Evolutionary conservation across 1,140 invertebrate genomes (phyloP), one percentile per base, ranked within the genome.

Genomic region (Mactra quadrangularis): DNA sequence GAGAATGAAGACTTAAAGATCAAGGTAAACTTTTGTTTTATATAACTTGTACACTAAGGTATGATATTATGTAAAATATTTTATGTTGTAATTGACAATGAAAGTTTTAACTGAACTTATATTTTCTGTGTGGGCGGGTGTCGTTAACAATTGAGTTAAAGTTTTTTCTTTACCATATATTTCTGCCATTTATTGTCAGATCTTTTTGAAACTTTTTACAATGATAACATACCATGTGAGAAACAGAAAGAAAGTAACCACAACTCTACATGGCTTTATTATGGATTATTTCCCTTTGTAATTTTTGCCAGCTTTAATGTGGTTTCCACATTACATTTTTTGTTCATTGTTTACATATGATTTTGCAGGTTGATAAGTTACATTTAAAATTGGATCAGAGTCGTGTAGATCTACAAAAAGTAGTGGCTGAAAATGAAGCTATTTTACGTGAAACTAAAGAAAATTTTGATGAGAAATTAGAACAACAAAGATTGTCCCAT

Each of bases 1-100:
- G 91, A 92, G 83, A 92, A 92, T 82, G 87, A 91, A 35, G 41
- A 87, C 11, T 82, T 92, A 3, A 90, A 85, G 86, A 84, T 64
- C 19, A 89, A 89, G 85, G 91, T 91, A 86, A 76, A 19, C 11
- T n/a, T n/a, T n/a, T n/a, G n/a, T n/a, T n/a, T n/a, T n/a, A n/a
- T 3, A 17, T 62, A 55, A 47, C 1, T 41, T 70, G 19, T 33
- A 53, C 29, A 15, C 27, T 41, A 45, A 22, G 55, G 25, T 11
- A 59, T 19, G 25, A 27, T 19, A 59, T 59, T 19, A 15, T 27
- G 15, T 59, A 33, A 2, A 62, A 31, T 2, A 9, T n/a, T 25
- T 25, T 6, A 22, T 60, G n/a, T 6, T 60, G 17, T 22, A 27
- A 60, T 3, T 7, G n/a, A 15, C n/a, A 4, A 60, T 60, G 55